Base-by-base conservation (phyloP, 1,140 invertebrate genomes). In the Sitobion miscanthi region DNA sequence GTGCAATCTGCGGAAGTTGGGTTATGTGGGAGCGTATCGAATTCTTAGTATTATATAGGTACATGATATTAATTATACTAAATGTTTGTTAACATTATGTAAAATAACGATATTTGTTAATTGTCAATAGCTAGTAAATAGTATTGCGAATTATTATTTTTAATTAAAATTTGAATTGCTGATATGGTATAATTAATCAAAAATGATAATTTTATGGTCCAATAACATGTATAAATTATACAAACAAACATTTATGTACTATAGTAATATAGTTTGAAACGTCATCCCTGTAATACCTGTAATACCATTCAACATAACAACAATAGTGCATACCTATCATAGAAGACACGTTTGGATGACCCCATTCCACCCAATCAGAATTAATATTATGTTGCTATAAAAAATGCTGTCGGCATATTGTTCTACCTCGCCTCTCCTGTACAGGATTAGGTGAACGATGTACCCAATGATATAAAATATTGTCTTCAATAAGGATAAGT, bases 91-190 rank as follows among this genome's bases (percentile, higher is more conserved):
- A 11, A 69, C 25, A 30, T 69, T 69, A 69, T 69, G 62, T 30
- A 69, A 69, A 69, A 69, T n/a, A 30, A 14, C 9, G 25, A 3
- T 69, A 69, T 69, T 69, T 69, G 30, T 69, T 54, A 54, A 7
- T 21, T 49, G 17, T 52, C 23, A 54, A 7, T 21, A 69, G 62
- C 30, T 17, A 77, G 62, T 77, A 77, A n/a, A 69, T 30, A 17
- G 11, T 17, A 23, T 17, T 35, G n/a, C n/a, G 62, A 77, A 14
- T 77, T n/a, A 20, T 77, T 77, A n/a, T 77, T 77, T 77, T 77
- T n/a, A 77, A n/a, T 77, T 77, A n/a, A n/a, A 77, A 77, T n/a
- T 77, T 77, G 62, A 77, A 77, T 77, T 77, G 14, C 62, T 77
- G 14, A 77, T 77, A 30, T 52, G 4, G 14, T 5, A n/a, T 77